Base-by-base conservation (phyloP, 2,888 invertebrate species). In the Ophraella communa region DNA sequence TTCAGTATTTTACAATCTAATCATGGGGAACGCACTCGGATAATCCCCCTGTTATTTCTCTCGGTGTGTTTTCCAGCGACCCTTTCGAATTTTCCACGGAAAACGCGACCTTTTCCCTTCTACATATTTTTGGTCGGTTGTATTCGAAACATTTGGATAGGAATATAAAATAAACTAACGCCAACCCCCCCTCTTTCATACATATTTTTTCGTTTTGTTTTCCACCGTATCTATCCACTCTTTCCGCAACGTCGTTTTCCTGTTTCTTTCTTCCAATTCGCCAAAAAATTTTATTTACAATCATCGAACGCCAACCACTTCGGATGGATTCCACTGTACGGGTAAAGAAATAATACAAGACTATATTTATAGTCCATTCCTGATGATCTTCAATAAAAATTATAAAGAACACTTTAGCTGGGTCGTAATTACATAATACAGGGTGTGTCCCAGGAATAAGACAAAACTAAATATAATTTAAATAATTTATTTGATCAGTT, bases 1-100 rank as follows among this genome's bases (percentile, higher is more conserved):
- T 83, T 81, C 82, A 83, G 83, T 83, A 83, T 83, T 83, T 83
- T 83, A 83, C 83, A 83, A 83, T 83, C 83, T 83, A 83, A 83
- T 83, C 83, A 83, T 83, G 82, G 82, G 81, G 82, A 83, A 83
- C 83, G 83, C 83, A 83, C 82, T 82, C 80, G 76, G 78, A 82
- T 82, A 83, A 83, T 83, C 83, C 83, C n/a, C 73, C 79, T 78
- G 82, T 82, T 83, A 83, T 83, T 83, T 82, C 82, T 82, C 82
- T 80, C 76, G 80, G 80, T 80, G 81, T 81, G 79, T 82, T 79
- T n/a, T 78, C 65, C 77, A 78, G 76, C 69, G 68, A 74, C 57
- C 71, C 79, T 70, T 67, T 65, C 55, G 53, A 66, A 51, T 69
- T 63, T 54, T 70, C 64, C 65, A 21, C 44, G 52, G 18, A 23